Evolutionary conservation across 2,888 invertebrate genomes (phyloP).

Genomic region (Aphelenchoides bicaudatus): DNA sequence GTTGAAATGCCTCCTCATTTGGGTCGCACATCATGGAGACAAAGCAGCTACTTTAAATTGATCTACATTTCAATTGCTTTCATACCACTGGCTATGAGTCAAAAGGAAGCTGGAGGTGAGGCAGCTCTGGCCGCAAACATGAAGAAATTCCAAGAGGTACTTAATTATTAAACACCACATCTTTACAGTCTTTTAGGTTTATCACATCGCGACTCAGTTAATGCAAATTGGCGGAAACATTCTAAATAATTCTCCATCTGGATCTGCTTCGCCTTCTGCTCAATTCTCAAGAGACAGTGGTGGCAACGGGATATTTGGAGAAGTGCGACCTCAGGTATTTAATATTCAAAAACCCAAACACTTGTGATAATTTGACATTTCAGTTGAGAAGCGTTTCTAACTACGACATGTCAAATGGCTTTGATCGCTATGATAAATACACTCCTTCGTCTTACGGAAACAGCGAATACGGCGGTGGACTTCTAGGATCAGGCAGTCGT

Average conservation of each 20-base stretch:
- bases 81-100: too few species aligned
- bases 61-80: too few species aligned
- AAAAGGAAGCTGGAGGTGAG: slow-evolving; percentile 1
- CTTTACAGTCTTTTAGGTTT: slow-evolving; percentile 25
- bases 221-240: slow-evolving; percentile 38
- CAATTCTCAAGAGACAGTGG: slow-evolving; percentile 13
- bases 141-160: slow-evolving; percentile 16
- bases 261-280: not conserved
- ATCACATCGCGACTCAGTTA: slow-evolving; percentile 35
- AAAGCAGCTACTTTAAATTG: too few species aligned
- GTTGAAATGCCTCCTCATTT: too few species aligned
- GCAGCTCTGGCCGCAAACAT: slow-evolving; percentile 9
- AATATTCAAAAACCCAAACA: slow-evolving; percentile 1
- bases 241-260: slow-evolving; percentile 25
- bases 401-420: slow-evolving; percentile 21
- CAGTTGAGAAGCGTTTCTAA: slow-evolving; percentile 28
- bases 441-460: not conserved
- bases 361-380: too few species aligned
- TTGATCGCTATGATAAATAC: slow-evolving; percentile 1
- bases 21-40: too few species aligned
- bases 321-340: slow-evolving; percentile 19
- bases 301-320: slow-evolving; percentile 36
- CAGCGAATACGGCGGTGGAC: slow-evolving; percentile 29
- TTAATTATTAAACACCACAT: not conserved
- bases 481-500: slow-evolving; percentile 25